These are phyloP conservation scores for Crioceris asparagi DNA, from an alignment of 2,888 invertebrate genomes.

Conservation along the genomic window DNA sequence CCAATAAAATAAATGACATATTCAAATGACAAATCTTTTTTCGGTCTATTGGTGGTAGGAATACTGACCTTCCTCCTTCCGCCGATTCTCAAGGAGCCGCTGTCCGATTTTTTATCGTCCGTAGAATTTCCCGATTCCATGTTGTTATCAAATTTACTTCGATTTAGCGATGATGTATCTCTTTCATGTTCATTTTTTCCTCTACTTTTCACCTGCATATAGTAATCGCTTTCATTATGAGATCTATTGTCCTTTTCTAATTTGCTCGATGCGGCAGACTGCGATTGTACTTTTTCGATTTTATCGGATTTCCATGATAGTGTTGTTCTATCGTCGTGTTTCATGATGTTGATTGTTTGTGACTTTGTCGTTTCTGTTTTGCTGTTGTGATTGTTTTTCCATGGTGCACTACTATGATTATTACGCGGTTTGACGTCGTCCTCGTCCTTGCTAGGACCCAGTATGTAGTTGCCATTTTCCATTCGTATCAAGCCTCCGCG, in stretches of 20 bases:
- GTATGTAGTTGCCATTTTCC: slow-evolving; percentile 56
- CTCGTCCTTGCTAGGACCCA: slow-evolving; percentile 45
- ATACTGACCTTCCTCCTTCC: slow-evolving; percentile 45
- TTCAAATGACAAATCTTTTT: too few species aligned
- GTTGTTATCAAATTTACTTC: slow-evolving; percentile 19
- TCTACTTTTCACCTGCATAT: slow-evolving; percentile 14
- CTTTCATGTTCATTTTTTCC: slow-evolving; percentile 5
- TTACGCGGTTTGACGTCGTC: slow-evolving; percentile 13
- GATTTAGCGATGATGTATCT: slow-evolving; percentile 13
- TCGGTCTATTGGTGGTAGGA: too few species aligned
- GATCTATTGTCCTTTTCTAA: slow-evolving; percentile 2
- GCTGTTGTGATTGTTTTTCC: slow-evolving; percentile 15
- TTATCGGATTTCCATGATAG: too few species aligned
- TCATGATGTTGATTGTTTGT: slow-evolving; percentile 13
- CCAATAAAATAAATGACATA: too few species aligned
- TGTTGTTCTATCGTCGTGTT: slow-evolving; percentile 18
- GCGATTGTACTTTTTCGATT: slow-evolving; percentile 18
- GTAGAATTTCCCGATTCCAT: slow-evolving; percentile 22
- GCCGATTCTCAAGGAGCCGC: slow-evolving; percentile 41
- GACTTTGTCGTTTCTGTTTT: slow-evolving; percentile 14
- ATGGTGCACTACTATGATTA: slow-evolving; percentile 15
- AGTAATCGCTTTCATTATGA: slow-evolving; percentile 14
- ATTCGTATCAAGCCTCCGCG: slow-evolving; percentile 57
- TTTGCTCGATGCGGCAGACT: neutral
- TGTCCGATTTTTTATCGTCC: slow-evolving; percentile 24